Evolutionary conservation across 2,797 vertebrate genomes (phyloP).

Genomic region (Intellagama lesueurii): DNA sequence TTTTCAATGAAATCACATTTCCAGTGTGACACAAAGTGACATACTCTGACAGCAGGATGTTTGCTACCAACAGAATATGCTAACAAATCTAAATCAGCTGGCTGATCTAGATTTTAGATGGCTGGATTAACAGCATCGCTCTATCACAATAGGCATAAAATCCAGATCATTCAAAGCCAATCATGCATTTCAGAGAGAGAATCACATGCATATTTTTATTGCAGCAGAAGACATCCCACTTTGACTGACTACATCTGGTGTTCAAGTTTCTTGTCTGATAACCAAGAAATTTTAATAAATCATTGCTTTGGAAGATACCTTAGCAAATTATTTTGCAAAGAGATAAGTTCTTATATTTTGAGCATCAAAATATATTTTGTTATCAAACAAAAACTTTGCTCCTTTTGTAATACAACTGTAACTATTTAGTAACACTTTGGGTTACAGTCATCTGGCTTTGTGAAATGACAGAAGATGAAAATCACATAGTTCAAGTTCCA

Average conservation of each 20-base stretch:
- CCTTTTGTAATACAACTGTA: background rate
- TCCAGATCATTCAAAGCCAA: constrained; percentile 40
- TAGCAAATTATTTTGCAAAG: constrained; percentile 23
- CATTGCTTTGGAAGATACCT: background rate
- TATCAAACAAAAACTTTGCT: background rate
- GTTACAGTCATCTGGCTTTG: background rate
- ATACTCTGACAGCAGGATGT: background rate
- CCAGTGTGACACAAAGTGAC: background rate
- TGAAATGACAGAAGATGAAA: no score
- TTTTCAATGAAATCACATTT: constrained; percentile 15
- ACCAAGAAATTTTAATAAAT: constrained; percentile 37
- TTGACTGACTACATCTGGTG: constrained; percentile 39
- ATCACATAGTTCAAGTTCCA: no score
- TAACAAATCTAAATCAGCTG: background rate
- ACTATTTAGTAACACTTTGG: background rate
- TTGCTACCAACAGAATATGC: background rate
- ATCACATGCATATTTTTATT: constrained; percentile 20
- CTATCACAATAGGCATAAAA: constrained; percentile 27
- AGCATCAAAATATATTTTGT: background rate
- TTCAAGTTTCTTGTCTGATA: constrained; percentile 42
- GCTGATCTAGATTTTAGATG: constrained; percentile 25
- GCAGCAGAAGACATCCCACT: constrained; percentile 17
- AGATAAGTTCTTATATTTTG: constrained; percentile 16
- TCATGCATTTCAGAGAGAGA: background rate
- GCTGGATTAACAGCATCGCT: constrained; percentile 16